Percentiles rank a stretch among this genome's conserved stretches.
phyloP scores from a whole-genome alignment of 2,888 invertebrate species.

The Hypomecis punctinalis region DNA sequence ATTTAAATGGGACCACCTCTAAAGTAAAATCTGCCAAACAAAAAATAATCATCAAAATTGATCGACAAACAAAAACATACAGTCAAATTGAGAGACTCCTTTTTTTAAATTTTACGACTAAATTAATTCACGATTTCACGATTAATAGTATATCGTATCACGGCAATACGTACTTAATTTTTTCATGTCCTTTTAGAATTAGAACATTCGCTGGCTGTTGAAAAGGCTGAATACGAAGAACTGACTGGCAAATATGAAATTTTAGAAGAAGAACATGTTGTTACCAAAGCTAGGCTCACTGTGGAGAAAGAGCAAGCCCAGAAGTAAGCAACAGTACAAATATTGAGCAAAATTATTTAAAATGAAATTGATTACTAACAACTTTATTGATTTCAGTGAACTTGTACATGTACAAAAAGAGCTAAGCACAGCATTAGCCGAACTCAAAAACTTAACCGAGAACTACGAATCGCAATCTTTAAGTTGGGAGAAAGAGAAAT shows the following conservation, averaged over 20 bases:
- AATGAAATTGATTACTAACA: neutral
- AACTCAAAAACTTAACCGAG: constrained; percentile 87
- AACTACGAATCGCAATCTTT: constrained; percentile 87
- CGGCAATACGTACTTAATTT: neutral
- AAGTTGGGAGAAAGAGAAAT: constrained; percentile 90
- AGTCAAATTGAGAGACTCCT: too few relatives aligned
- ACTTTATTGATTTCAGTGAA: constrained; percentile 79
- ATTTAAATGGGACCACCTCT: too few relatives aligned
- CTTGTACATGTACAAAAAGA: constrained; percentile 86
- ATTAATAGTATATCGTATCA: neutral
- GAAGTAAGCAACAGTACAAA: constrained; percentile 73
- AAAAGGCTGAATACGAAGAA: constrained; percentile 91
- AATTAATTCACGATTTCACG: too few relatives aligned
- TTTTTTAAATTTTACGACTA: too few relatives aligned
- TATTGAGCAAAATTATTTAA: neutral
- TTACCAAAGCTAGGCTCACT: constrained; percentile 92
- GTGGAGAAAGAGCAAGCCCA: constrained; percentile 93
- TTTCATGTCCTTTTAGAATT: constrained; percentile 83
- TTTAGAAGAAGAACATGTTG: constrained; percentile 93
- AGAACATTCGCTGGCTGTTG: constrained; percentile 87
- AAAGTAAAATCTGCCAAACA: too few relatives aligned
- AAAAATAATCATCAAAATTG: too few relatives aligned
- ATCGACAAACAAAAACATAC: too few relatives aligned
- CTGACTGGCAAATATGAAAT: constrained; percentile 93
- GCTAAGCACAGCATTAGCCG: constrained; percentile 84